Base-by-base conservation (phyloP, 92 coral and sea anemone genomes). In the Umimayanthus chanpuru region DNA sequence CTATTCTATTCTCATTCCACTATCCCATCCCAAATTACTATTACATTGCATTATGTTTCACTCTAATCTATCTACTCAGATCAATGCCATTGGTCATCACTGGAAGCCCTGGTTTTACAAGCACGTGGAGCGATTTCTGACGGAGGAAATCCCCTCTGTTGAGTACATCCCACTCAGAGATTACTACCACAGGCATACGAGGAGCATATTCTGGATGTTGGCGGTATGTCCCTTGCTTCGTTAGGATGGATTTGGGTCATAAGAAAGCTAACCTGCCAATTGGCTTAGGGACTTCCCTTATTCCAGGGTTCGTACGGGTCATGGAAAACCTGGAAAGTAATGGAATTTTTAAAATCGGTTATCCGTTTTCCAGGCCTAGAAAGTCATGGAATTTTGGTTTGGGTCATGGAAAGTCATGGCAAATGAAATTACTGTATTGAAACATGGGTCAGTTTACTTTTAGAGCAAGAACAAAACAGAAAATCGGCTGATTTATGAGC, bases 91-190 rank as follows among this genome's bases (percentile, higher is more conserved):
- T 86, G 94, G 94, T 30, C 53, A 81, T 65, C 90, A 85, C 82
- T 92, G 94, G 94, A 92, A 92, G 86, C 92, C 94, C 2, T 92
- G 94, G 94, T 92, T 92, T 73, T 92, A 89, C 92, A 92, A 77
- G 81, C 94, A 92, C 65, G 94, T 92, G 16, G 90, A 92, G 43
- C 44, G 39, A 70, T 92, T 28, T 74, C 82, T 92, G 61, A 41
- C 64, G 16, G 58, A 85, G 16, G 76, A 81, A 41, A 53, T 40
- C 11, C 43, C 86, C n/a, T 44, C 32, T 20, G 81, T 70, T 9
- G 92, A 92, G 86, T 89, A 85, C 68, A 86, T 89, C 16, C 94
- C 94, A 26, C 85, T 92, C 18, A 80, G 92, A 56, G 88, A 89
- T 71, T 92, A 92, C 88, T 92, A 89, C 92, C 94, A 92, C 67